A percentile compares a stretch with the other conserved stretches of the same genome.
These are phyloP conservation scores for Macrochelys suwanniensis DNA, from an alignment of 2,797 vertebrate genomes.

Conservation along the genomic window DNA sequence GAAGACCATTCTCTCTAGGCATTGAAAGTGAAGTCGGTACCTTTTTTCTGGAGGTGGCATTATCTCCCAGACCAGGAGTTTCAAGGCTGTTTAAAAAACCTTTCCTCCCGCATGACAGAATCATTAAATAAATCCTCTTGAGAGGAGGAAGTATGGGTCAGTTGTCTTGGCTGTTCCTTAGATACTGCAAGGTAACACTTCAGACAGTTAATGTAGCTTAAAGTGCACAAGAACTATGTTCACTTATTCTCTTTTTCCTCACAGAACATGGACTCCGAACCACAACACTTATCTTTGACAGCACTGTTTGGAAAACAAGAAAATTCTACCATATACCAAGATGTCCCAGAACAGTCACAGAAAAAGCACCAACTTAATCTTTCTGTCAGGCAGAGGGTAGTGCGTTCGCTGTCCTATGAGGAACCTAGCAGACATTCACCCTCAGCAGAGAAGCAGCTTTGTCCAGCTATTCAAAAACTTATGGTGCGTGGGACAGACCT, in stretches of 20 bases:
- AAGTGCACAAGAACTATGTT: fast-evolving
- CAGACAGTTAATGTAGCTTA: fast-evolving
- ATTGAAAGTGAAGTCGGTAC: constrained; percentile 43
- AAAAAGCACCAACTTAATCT: constrained; percentile 56
- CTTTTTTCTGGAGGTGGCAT: background rate
- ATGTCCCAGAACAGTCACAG: background rate
- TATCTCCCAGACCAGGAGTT: constrained; percentile 51
- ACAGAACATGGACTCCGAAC: constrained; percentile 78
- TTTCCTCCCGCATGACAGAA: constrained; percentile 51
- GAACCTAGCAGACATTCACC: constrained; percentile 73
- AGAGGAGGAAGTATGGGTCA: background rate
- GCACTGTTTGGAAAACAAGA: constrained; percentile 89
- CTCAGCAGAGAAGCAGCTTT: constrained; percentile 83
- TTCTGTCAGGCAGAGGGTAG: constrained; percentile 78
- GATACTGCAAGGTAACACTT: background rate
- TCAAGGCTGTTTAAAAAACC: constrained; percentile 12
- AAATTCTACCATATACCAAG: constrained; percentile 39
- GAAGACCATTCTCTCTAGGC: constrained; percentile 25
- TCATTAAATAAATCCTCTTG: constrained; percentile 38
- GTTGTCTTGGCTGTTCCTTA: constrained; percentile 16
- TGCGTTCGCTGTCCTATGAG: constrained; percentile 89
- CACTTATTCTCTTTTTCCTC: background rate
- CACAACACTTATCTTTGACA: constrained; percentile 87
- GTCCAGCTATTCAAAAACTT: constrained; percentile 94
- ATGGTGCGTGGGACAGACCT: constrained; percentile 87